Conservation (phyloP, 2,113 vertebrate species). For the Cavia porcellus region DNA sequence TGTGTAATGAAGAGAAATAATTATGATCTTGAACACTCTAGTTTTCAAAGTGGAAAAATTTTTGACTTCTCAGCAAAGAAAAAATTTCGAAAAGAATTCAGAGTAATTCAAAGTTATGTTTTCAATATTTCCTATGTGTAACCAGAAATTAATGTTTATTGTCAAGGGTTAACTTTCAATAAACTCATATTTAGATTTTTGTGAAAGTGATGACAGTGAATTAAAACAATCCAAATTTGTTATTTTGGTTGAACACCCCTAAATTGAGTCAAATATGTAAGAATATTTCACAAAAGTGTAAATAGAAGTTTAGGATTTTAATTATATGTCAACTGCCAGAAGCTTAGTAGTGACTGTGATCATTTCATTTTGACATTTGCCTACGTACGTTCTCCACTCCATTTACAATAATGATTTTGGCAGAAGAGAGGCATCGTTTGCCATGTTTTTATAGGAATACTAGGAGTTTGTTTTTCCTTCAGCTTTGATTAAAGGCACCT, state of each 20-base stretch:
- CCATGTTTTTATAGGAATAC: background rate
- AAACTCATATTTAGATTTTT: slow-evolving; percentile 3
- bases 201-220: background rate
- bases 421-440: background rate
- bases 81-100: background rate
- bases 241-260: background rate
- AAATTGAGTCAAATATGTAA: background rate
- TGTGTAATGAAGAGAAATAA: background rate
- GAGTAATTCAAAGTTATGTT: background rate
- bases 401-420: background rate
- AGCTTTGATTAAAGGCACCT: slow-evolving; percentile 47
- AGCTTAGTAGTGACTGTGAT: background rate
- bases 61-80: background rate
- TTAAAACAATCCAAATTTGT: background rate
- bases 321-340: background rate
- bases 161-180: background rate
- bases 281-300: background rate
- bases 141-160: background rate
- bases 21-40: background rate
- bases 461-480: background rate
- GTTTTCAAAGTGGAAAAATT: background rate
- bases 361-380: background rate
- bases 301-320: background rate
- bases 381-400: background rate
- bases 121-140: background rate